Evolutionary conservation across 2,113 vertebrate genomes (phyloP).

Genomic region (Tangachromis dhanisi): DNA sequence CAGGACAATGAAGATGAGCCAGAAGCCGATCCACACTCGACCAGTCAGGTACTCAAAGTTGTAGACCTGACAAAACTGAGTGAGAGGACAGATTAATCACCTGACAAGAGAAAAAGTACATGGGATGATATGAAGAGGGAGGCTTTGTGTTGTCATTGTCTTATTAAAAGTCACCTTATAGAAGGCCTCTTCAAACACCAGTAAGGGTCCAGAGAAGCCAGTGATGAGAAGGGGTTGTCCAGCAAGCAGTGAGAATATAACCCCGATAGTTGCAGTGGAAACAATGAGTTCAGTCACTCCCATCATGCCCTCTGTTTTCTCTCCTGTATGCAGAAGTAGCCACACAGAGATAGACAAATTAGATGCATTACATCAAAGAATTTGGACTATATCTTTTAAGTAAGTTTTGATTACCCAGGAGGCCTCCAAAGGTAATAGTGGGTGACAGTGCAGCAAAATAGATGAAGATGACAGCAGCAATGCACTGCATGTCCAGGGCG

Average conservation of each 20-base stretch:
- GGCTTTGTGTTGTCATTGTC: background rate
- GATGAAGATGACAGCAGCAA: conserved; percentile 95
- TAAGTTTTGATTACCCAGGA: conserved; percentile 80
- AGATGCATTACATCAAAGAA: background rate
- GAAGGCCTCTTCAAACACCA: conserved; percentile 97
- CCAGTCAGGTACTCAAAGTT: conserved; percentile 92
- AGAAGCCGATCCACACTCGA: conserved; percentile 96
- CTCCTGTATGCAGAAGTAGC: conserved; percentile 68
- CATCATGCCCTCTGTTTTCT: conserved; percentile 96
- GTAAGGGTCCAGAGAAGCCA: conserved; percentile 91
- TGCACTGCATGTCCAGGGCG: conserved; percentile 87
- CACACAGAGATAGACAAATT: background rate
- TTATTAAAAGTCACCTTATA: conserved; percentile 76
- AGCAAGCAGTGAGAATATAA: conserved; percentile 88
- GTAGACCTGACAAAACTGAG: conserved; percentile 89
- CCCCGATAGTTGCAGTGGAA: conserved; percentile 88
- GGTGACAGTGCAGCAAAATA: conserved; percentile 97
- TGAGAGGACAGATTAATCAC: background rate
- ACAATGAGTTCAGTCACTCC: conserved; percentile 96
- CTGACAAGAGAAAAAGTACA: background rate
- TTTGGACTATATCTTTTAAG: background rate
- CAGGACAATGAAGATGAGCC: conserved; percentile 92
- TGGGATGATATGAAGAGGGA: background rate
- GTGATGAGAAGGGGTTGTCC: conserved; percentile 96
- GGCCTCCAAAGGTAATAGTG: conserved; percentile 95